These are phyloP conservation scores for Xylocampa areola DNA, from an alignment of 2,888 invertebrate genomes.

Conservation along the genomic window DNA sequence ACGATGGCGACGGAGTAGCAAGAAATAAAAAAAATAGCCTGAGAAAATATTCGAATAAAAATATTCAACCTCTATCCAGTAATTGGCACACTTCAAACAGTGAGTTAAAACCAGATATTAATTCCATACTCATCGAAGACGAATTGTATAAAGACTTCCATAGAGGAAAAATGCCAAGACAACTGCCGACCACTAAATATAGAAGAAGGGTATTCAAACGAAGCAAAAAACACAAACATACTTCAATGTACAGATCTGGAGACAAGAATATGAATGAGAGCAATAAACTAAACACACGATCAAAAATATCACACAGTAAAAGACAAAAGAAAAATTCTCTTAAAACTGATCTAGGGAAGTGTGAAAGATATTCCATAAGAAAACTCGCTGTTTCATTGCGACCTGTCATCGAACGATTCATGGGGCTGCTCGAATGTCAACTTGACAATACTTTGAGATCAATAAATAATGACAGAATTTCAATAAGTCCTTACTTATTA, in stretches of 20 bases:
- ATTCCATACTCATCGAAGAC: conserved; percentile 11
- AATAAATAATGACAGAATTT: background rate
- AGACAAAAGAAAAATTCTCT: conserved; percentile 24
- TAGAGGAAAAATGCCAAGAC: conserved; percentile 9
- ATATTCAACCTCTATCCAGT: background rate
- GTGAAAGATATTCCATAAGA: conserved; percentile 39
- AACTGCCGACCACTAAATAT: background rate
- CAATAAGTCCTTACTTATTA: conserved; percentile 7
- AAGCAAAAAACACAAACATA: conserved; percentile 2
- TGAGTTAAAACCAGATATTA: conserved; percentile 11
- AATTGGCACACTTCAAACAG: background rate
- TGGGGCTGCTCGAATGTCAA: conserved; percentile 43
- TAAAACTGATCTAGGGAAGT: conserved; percentile 20
- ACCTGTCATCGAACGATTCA: conserved; percentile 45
- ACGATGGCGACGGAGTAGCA: conserved; percentile 11
- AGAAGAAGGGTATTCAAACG: conserved; percentile 21
- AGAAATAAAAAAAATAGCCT: conserved; percentile 8
- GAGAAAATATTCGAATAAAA: conserved; percentile 5
- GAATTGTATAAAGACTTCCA: conserved; percentile 22
- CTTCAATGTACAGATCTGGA: background rate
- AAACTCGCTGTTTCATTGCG: conserved; percentile 36
- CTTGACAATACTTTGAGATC: conserved; percentile 49
- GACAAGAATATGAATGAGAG: conserved; percentile 1
- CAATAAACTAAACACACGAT: background rate
- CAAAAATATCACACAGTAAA: conserved; percentile 12